Conservation (phyloP, 2,888 invertebrate genomes). For the Trichopria drosophilae region DNA sequence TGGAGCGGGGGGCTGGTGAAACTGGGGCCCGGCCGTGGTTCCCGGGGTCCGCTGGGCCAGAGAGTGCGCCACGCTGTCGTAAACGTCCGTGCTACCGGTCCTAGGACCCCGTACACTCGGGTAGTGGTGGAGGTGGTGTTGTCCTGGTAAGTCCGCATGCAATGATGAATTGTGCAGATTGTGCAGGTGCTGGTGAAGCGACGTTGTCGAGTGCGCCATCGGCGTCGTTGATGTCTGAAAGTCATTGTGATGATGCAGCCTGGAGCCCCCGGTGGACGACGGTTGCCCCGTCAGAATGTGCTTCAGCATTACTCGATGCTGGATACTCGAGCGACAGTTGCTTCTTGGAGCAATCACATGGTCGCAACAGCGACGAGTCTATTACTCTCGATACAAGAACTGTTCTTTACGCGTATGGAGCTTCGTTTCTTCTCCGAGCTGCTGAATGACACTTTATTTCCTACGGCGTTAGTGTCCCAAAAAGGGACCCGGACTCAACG, state of each 20-base stretch:
- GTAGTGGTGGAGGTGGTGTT: constrained; percentile 40
- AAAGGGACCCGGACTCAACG: constrained; percentile 47
- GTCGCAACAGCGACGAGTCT: too few relatives aligned
- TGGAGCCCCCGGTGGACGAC: constrained; percentile 60
- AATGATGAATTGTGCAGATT: constrained; percentile 25
- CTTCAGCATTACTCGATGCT: constrained; percentile 68
- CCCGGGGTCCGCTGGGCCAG: constrained; percentile 37
- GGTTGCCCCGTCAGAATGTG: constrained; percentile 67
- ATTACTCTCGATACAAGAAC: too few relatives aligned
- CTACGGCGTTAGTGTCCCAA: too few relatives aligned
- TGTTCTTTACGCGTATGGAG: too few relatives aligned
- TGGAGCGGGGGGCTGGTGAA: constrained; percentile 37
- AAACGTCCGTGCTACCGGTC: constrained; percentile 46
- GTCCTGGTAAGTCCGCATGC: constrained; percentile 30
- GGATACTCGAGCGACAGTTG: constrained; percentile 26
- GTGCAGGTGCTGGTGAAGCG: constrained; percentile 32
- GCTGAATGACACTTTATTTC: constrained; percentile 1
- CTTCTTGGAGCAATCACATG: too few relatives aligned
- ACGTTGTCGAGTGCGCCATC: constrained; percentile 27
- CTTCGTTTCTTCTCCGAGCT: constrained; percentile 3
- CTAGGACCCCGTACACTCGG: constrained; percentile 32
- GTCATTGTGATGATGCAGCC: constrained; percentile 48
- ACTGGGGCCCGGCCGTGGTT: constrained; percentile 18
- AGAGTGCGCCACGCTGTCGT: constrained; percentile 48
- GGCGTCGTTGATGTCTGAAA: constrained; percentile 41